phyloP scores from a whole-genome alignment of 2,888 invertebrate species.

The Macrostomum cliftonense region DNA sequence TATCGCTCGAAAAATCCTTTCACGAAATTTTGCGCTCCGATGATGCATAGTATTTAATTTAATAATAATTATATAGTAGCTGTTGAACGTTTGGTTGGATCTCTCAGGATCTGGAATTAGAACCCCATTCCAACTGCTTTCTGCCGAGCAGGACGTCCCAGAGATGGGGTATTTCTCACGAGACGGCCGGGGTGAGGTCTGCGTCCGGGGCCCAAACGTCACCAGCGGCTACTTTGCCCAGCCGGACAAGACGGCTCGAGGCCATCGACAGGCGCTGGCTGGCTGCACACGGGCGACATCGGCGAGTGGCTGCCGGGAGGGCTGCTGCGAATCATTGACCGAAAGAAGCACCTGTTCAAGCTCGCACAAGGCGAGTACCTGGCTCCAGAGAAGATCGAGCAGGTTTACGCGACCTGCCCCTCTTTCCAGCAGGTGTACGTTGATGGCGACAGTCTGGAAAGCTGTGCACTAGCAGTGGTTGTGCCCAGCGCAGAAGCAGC shows the following conservation, averaged over 20 bases:
- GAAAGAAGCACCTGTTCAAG: conserved; percentile 95
- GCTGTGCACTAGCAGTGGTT: conserved; percentile 63
- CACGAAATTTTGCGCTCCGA: too few relatives aligned
- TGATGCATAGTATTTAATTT: too few relatives aligned
- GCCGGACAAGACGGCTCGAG: conserved; percentile 68
- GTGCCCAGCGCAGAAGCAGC: conserved; percentile 83
- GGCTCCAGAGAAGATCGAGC: conserved; percentile 95
- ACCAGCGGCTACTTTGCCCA: conserved; percentile 86
- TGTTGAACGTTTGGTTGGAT: too few relatives aligned
- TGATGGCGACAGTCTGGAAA: conserved; percentile 69
- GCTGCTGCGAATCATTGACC: conserved; percentile 79
- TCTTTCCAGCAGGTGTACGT: conserved; percentile 88
- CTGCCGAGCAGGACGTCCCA: conserved; percentile 53
- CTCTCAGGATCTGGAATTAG: too few relatives aligned
- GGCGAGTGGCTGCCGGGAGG: conserved; percentile 76
- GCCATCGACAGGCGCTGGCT: conserved; percentile 40
- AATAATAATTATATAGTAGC: too few relatives aligned
- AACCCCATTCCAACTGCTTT: too few relatives aligned
- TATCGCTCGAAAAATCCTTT: too few relatives aligned
- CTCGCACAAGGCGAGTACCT: conserved; percentile 83
- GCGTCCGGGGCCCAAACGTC: conserved; percentile 78
- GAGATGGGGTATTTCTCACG: conserved; percentile 59
- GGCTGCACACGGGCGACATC: conserved; percentile 73
- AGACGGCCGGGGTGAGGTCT: conserved; percentile 43
- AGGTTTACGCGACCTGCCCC: conserved; percentile 72